Evolutionary conservation across 1,140 invertebrate species (phyloP).

Genomic region (Trichogramma pretiosum): DNA sequence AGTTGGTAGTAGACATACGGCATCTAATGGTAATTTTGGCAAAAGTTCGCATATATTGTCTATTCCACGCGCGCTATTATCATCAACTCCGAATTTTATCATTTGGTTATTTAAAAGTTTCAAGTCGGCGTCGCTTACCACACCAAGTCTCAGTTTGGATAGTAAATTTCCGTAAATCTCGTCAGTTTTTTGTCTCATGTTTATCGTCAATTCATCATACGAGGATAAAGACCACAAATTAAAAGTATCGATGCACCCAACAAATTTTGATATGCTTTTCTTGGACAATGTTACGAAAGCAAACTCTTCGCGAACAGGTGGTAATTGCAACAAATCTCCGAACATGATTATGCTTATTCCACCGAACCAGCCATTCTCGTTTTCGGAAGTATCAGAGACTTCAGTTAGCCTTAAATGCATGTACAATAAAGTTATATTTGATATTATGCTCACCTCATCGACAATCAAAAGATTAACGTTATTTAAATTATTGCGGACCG

Average conservation of each 20-base stretch:
- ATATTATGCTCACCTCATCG: slow-evolving; percentile 19
- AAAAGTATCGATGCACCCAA: slow-evolving; percentile 15
- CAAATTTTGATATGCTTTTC: slow-evolving; percentile 18
- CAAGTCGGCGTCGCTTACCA: slow-evolving; percentile 22
- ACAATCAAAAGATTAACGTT: slow-evolving; percentile 2
- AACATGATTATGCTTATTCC: slow-evolving; percentile 4
- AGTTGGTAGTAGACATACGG: slow-evolving; percentile 23
- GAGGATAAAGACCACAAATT: slow-evolving; percentile 23
- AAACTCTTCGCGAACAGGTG: slow-evolving; percentile 7
- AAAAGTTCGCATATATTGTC: slow-evolving; percentile 20
- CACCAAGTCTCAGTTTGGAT: slow-evolving; percentile 20
- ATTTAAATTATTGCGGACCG: slow-evolving; percentile 1
- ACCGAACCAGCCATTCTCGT: slow-evolving; percentile 13
- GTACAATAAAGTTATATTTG: slow-evolving; percentile 17
- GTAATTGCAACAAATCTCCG: slow-evolving; percentile 1
- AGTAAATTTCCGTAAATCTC: slow-evolving; percentile 2
- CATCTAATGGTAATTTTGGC: slow-evolving; percentile 14
- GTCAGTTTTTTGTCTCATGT: slow-evolving; percentile 25
- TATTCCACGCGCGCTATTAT: slow-evolving; percentile 10
- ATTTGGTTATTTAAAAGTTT: slow-evolving; percentile 14
- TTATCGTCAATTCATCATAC: slow-evolving; percentile 23
- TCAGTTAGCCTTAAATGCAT: slow-evolving; percentile 14
- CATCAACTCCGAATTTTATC: slow-evolving; percentile 15
- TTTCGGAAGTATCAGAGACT: slow-evolving; percentile 8
- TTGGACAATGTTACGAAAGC: slow-evolving; percentile 14